Evolutionary conservation across 1,140 invertebrate species (phyloP).

Genomic region (Drosophila melanogaster): Release_6_plus_ISO1_MT NT_037436.4:1384001-1384500

Average conservation of each 20-base stretch:
- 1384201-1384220: constrained; percentile 62
- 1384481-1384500: constrained; percentile 75
- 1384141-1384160: constrained; percentile 47
- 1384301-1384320: constrained; percentile 2
- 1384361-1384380: no score
- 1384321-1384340: constrained; percentile 2
- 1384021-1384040: constrained; percentile 69
- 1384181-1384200: constrained; percentile 38
- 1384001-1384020: constrained; percentile 34
- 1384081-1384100: constrained; percentile 75
- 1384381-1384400: no score
- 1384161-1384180: constrained; percentile 65
- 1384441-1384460: constrained; percentile 65
- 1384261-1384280: constrained; percentile 51
- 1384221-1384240: constrained; percentile 69
- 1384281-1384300: constrained; percentile 81
- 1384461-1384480: constrained; percentile 75
- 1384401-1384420: neutral
- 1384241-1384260: constrained; percentile 47
- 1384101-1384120: neutral
- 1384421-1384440: constrained; percentile 14
- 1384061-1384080: constrained; percentile 77
- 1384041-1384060: constrained; percentile 45
- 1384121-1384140: neutral
- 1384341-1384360: neutral